Evolutionary conservation across 2,888 invertebrate species (phyloP).

Genomic region (Allygus modestus): DNA sequence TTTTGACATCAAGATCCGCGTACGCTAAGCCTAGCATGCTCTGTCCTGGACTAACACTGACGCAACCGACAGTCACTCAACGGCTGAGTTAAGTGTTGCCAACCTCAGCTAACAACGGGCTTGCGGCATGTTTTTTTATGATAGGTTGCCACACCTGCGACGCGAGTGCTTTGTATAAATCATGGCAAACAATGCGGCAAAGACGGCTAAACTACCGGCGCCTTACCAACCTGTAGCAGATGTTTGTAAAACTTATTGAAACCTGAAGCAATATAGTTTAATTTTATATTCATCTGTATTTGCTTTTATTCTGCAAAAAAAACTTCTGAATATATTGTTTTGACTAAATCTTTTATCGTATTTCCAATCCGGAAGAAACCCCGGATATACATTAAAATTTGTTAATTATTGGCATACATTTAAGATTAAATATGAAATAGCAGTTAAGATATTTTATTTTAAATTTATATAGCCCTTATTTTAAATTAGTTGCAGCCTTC

Average conservation of each 20-base stretch:
- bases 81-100: constrained; percentile 42
- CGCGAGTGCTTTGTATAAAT: constrained; percentile 38
- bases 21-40: no score
- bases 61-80: constrained; percentile 28
- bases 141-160: constrained; percentile 46
- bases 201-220: neutral
- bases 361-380: no score
- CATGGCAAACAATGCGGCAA: constrained; percentile 33
- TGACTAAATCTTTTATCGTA: no score
- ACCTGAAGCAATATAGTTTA: neutral
- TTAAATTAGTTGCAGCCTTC: no score
- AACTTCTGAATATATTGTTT: no score
- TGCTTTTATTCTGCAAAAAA: neutral
- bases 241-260: neutral
- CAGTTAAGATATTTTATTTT: no score
- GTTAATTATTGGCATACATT: no score
- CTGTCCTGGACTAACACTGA: no score
- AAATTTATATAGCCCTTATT: no score
- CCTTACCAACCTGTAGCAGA: constrained; percentile 5
- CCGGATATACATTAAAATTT: no score
- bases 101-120: constrained; percentile 45
- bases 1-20: no score
- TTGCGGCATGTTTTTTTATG: constrained; percentile 47
- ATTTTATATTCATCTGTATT: neutral
- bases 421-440: no score